Evolutionary conservation across 2,888 invertebrate species (phyloP), one percentile per base, ranked within the genome.

Genomic region (Ephialtes manifestator): DNA sequence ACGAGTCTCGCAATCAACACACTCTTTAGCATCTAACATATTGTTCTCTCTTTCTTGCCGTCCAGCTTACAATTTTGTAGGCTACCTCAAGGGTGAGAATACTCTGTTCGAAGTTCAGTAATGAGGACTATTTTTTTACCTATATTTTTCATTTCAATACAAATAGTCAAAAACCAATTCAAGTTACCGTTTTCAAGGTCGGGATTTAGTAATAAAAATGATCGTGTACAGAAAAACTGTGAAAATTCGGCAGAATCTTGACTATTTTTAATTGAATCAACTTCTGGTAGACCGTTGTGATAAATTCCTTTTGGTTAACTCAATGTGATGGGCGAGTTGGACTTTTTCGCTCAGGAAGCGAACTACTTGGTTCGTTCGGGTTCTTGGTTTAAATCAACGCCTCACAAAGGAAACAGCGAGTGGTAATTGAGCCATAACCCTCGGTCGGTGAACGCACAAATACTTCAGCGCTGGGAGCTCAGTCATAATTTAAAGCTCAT

Each of bases 361-460:
- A 31, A 58, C 68, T 80, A 72, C 53, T 65, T 20, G 28, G 46
- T 78, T 60, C 39, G 58, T 74, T 85, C 65, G 79, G 58, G 65
- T 31, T 77, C 43, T 60, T 86, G 89, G 87, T 89, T 91, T 92
- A 92, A 92, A 92, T 92, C 93, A 93, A 90, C 90, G 89, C 80
- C 91, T 89, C 86, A 90, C 91, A 88, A 90, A 92, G 92, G 90
- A 90, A 92, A 92, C 90, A 89, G 89, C 92, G 84, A 92, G 92
- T 91, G 91, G 92, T 93, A 93, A 93, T 93, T 93, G 93, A 93
- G 93, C 91, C 92, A 90, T 93, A 92, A 93, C 90, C 92, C 90
- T 90, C 91, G 91, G 87, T 89, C 89, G 89, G 90, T 88, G 88
- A 92, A 90, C 90, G 85, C 91, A 90, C 92, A 90, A 92, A 93